Conservation (phyloP, 2,113 vertebrate species). For the Empidonax alnorum region DNA sequence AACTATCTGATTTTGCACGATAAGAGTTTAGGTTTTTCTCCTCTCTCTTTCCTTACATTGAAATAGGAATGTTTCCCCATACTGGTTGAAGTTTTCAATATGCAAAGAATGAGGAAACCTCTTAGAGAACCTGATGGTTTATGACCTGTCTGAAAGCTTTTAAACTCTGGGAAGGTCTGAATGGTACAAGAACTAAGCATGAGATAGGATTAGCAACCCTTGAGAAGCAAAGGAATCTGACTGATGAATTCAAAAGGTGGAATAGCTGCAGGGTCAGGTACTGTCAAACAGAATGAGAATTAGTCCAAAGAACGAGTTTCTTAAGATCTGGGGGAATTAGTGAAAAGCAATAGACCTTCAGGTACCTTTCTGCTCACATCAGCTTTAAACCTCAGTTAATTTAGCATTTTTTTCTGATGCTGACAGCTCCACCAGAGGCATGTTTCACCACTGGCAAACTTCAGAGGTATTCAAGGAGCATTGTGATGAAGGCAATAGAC, state of each 20-base stretch:
- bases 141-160: neutral
- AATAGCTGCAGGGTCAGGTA: constrained; percentile 11
- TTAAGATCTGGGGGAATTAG: constrained; percentile 23
- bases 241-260: constrained; percentile 11
- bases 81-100: neutral
- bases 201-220: neutral
- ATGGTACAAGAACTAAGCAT: neutral
- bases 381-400: neutral
- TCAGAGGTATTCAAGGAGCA: neutral
- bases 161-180: neutral
- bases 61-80: neutral
- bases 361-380: constrained; percentile 35
- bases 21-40: neutral
- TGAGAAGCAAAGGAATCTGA: constrained; percentile 8
- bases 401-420: neutral
- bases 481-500: neutral
- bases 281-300: constrained; percentile 40
- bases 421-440: constrained; percentile 22
- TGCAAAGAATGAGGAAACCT: neutral
- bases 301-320: constrained; percentile 20
- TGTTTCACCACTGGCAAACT: neutral
- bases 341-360: constrained; percentile 16
- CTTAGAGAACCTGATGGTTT: neutral
- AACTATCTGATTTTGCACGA: neutral
- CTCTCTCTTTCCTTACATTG: neutral